A percentile compares a stretch with the other conserved stretches of the same genome.
Evolutionary conservation across 2,113 vertebrate genomes (phyloP).

Genomic region (Rhineura floridana): DNA sequence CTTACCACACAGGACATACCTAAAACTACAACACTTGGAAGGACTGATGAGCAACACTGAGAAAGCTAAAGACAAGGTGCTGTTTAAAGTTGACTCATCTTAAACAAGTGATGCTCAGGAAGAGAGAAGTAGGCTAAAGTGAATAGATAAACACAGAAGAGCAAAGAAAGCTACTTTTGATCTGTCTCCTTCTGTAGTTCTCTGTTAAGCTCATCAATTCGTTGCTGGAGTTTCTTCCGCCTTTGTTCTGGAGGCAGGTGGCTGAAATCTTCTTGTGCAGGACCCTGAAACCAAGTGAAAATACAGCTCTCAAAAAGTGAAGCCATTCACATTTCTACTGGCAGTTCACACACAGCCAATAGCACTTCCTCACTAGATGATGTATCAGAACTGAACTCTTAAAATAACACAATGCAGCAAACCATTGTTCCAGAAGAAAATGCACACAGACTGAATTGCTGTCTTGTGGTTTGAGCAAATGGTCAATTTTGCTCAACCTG

Average conservation of each 20-base stretch:
- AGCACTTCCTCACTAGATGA: constrained; percentile 38
- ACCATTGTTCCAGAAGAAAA: constrained; percentile 34
- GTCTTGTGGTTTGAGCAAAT: constrained; percentile 14
- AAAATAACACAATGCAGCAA: constrained; percentile 27
- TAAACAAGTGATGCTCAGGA: neutral
- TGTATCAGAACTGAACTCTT: constrained; percentile 45
- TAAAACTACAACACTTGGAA: neutral
- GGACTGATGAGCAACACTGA: neutral
- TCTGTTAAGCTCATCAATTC: constrained; percentile 93
- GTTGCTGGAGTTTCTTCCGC: constrained; percentile 94
- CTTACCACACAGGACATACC: neutral
- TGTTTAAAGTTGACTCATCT: neutral
- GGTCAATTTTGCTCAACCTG: too few relatives aligned
- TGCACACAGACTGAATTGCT: constrained; percentile 20
- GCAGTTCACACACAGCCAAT: constrained; percentile 58
- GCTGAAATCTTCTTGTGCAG: constrained; percentile 94
- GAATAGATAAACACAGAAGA: neutral
- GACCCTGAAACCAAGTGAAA: constrained; percentile 82
- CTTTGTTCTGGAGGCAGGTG: constrained; percentile 97
- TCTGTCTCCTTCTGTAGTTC: constrained; percentile 97
- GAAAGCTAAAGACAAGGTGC: neutral
- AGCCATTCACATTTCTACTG: constrained; percentile 16
- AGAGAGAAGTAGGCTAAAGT: neutral
- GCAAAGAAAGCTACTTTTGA: constrained; percentile 83
- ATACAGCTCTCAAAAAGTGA: constrained; percentile 18